phyloP scores from a whole-genome alignment of 1,140 invertebrate genomes.

The Tetranychus urticae region DNA sequence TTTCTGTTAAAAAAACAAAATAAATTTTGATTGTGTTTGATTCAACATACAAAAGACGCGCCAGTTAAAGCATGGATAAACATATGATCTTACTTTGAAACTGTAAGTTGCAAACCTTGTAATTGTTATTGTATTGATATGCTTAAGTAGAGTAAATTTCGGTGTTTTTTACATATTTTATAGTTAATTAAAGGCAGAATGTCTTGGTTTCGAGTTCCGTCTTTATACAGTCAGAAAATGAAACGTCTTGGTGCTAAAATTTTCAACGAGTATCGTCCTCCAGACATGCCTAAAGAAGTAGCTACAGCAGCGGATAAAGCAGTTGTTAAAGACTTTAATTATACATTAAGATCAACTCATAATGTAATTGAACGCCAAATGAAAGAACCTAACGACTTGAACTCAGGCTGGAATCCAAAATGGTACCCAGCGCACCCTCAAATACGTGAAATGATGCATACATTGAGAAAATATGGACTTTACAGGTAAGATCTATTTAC shows the following conservation, averaged over 20 bases:
- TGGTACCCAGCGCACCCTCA: conserved; percentile 69
- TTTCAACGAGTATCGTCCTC: conserved; percentile 60
- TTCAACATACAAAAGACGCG: too few relatives aligned
- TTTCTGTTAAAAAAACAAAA: too few relatives aligned
- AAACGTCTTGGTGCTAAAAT: conserved; percentile 58
- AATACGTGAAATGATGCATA: conserved; percentile 30
- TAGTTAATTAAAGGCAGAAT: neutral
- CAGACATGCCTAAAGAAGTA: conserved; percentile 23
- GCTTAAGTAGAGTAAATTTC: too few relatives aligned
- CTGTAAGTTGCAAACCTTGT: too few relatives aligned
- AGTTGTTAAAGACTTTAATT: neutral
- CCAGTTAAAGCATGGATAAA: too few relatives aligned
- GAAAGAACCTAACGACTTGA: conserved; percentile 3
- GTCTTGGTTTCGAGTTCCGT: neutral
- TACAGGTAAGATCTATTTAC: conserved; percentile 9
- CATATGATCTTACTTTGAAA: too few relatives aligned
- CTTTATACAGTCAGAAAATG: conserved; percentile 61
- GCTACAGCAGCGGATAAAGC: neutral
- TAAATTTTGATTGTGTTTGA: too few relatives aligned
- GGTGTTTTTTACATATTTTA: too few relatives aligned
- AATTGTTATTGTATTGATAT: too few relatives aligned
- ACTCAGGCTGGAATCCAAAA: conserved; percentile 17
- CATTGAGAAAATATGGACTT: conserved; percentile 12
- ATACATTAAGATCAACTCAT: neutral
- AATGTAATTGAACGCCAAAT: neutral